Conservation (phyloP, 2,888 invertebrate genomes). For the Resseliella maxima region DNA sequence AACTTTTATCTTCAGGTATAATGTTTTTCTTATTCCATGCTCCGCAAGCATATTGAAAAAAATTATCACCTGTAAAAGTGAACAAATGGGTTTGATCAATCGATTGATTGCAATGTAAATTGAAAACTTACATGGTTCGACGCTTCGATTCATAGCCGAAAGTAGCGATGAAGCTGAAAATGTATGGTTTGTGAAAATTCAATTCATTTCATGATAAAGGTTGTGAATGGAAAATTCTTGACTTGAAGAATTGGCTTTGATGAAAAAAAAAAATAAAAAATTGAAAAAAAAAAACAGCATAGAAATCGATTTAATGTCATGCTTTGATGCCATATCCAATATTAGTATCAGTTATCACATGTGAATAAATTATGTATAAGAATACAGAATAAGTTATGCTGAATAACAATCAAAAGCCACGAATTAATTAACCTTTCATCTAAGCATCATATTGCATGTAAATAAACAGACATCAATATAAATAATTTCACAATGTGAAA, state of each 20-base stretch:
- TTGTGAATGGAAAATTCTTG: neutral
- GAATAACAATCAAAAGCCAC: no score
- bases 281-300: no score
- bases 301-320: no score
- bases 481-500: neutral
- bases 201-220: neutral
- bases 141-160: constrained; percentile 81
- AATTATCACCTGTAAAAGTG: constrained; percentile 47
- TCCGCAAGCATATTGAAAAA: constrained; percentile 81
- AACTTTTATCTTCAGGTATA: constrained; percentile 86
- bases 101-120: constrained; percentile 63
- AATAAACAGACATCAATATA: no score
- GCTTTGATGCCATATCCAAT: no score
- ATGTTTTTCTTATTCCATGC: constrained; percentile 88
- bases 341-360: no score
- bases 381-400: no score
- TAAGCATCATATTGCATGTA: no score
- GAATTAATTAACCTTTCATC: no score
- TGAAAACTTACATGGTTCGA: constrained; percentile 85
- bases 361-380: no score
- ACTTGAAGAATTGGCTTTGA: no score
- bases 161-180: constrained; percentile 79
- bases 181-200: constrained; percentile 49
- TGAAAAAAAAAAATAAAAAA: no score
- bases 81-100: neutral